Percentiles rank a stretch among this genome's conserved stretches.
Evolutionary conservation across 2,113 vertebrate genomes (phyloP).

Genomic region (Zeus faber): DNA sequence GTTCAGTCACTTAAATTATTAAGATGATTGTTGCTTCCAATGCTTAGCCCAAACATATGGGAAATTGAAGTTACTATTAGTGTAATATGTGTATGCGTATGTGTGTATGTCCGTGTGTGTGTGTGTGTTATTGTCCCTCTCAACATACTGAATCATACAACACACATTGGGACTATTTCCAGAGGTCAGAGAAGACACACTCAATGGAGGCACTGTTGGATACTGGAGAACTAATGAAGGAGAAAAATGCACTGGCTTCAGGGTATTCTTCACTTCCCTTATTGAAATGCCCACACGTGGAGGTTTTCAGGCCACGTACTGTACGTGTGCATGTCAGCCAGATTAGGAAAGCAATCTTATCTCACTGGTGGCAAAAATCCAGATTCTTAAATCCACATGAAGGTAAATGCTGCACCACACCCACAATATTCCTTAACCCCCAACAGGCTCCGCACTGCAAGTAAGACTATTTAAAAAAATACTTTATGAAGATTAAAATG

Average conservation of each 20-base stretch:
- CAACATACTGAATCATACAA: too few relatives aligned
- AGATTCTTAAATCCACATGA: constrained; percentile 26
- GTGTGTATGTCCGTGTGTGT: neutral
- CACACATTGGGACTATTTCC: too few relatives aligned
- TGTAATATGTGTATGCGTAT: too few relatives aligned
- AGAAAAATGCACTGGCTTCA: constrained; percentile 6
- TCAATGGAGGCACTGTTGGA: constrained; percentile 13
- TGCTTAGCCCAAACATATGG: too few relatives aligned
- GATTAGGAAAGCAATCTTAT: constrained; percentile 19
- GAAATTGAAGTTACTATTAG: too few relatives aligned
- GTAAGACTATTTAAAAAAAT: too few relatives aligned
- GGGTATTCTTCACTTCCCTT: constrained; percentile 5
- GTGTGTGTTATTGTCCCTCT: too few relatives aligned
- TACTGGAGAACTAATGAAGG: neutral
- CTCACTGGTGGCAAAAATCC: constrained; percentile 8
- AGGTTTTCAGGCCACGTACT: too few relatives aligned
- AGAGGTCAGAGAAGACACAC: neutral
- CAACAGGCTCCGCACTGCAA: neutral
- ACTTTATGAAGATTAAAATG: too few relatives aligned
- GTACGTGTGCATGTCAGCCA: constrained; percentile 3
- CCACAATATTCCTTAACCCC: neutral
- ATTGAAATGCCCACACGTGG: neutral
- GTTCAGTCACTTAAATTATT: too few relatives aligned
- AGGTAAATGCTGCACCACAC: constrained; percentile 13
- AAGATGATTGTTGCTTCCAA: too few relatives aligned